Conservation (phyloP, 2,888 invertebrate species). For the Lydus trimaculatus region DNA sequence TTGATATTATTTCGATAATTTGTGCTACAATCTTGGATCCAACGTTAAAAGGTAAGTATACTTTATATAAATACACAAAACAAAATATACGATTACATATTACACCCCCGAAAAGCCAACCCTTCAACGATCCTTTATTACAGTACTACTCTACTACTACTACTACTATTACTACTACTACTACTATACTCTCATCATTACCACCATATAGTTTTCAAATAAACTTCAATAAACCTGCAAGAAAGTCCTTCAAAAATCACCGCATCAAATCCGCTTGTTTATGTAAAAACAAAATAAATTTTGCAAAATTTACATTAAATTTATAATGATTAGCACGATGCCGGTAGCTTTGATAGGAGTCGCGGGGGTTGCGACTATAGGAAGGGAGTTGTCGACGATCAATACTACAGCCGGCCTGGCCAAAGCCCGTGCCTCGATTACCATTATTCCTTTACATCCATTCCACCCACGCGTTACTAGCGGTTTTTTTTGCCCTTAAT, state of each 20-base stretch:
- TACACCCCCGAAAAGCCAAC: neutral
- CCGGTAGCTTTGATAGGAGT: slow-evolving; percentile 38
- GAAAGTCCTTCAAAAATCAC: neutral
- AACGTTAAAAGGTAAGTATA: slow-evolving; percentile 42
- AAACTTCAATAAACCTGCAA: neutral
- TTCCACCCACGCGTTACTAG: slow-evolving; percentile 29
- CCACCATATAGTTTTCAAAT: neutral
- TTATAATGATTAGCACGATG: slow-evolving; percentile 43
- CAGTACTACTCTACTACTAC: neutral
- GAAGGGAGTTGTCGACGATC: slow-evolving; percentile 55
- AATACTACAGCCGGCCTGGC: slow-evolving; percentile 58
- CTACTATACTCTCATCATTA: neutral
- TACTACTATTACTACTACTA: too few relatives aligned
- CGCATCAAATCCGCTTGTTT: neutral
- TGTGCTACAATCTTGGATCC: slow-evolving; percentile 41
- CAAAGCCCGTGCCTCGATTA: slow-evolving; percentile 50
- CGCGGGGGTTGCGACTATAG: slow-evolving; percentile 45
- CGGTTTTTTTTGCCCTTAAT: neutral
- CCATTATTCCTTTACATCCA: slow-evolving; percentile 40
- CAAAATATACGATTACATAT: neutral
- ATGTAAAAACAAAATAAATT: neutral
- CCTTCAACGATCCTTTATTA: slow-evolving; percentile 23
- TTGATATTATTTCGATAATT: slow-evolving; percentile 43
- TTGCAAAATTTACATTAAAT: slow-evolving; percentile 25
- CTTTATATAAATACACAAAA: neutral